phyloP scores from a whole-genome alignment of 2,888 invertebrate genomes.

The Diarsia mendica region DNA sequence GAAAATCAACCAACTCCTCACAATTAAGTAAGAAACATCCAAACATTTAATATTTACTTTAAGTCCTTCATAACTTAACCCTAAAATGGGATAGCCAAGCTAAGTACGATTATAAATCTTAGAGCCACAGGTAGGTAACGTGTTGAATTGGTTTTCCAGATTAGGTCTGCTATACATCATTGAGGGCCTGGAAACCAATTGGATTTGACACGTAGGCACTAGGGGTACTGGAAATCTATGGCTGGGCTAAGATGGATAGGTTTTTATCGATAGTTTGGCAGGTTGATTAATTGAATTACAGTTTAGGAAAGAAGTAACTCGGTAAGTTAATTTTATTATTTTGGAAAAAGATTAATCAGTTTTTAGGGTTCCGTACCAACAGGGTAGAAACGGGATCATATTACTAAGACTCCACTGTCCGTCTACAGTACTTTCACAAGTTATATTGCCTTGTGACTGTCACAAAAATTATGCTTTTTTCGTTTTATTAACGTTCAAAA shows the following conservation, averaged over 20 bases:
- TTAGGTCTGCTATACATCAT: slow-evolving; percentile 55
- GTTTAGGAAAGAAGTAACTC: background rate
- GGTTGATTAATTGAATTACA: background rate
- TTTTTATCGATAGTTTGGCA: background rate
- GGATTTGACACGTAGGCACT: slow-evolving; percentile 18
- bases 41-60: slow-evolving; percentile 11
- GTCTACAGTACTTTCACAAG: too few species aligned
- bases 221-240: slow-evolving; percentile 23
- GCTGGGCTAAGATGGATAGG: background rate
- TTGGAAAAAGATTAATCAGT: background rate
- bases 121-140: slow-evolving; percentile 51
- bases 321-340: background rate
- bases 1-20: background rate
- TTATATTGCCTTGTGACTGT: too few species aligned
- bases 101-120: slow-evolving; percentile 55
- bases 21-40: slow-evolving; percentile 5
- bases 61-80: slow-evolving; percentile 26
- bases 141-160: slow-evolving; percentile 52
- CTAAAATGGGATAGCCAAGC: slow-evolving; percentile 1
- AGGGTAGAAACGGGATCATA: too few species aligned
- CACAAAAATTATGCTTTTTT: too few species aligned
- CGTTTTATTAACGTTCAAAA: too few species aligned
- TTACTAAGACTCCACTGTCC: too few species aligned
- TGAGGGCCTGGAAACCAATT: slow-evolving; percentile 49
- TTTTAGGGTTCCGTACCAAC: too few species aligned